These are phyloP conservation scores for Rhizoglyphus robini DNA, from an alignment of 1,140 invertebrate genomes.

Conservation along the genomic window DNA sequence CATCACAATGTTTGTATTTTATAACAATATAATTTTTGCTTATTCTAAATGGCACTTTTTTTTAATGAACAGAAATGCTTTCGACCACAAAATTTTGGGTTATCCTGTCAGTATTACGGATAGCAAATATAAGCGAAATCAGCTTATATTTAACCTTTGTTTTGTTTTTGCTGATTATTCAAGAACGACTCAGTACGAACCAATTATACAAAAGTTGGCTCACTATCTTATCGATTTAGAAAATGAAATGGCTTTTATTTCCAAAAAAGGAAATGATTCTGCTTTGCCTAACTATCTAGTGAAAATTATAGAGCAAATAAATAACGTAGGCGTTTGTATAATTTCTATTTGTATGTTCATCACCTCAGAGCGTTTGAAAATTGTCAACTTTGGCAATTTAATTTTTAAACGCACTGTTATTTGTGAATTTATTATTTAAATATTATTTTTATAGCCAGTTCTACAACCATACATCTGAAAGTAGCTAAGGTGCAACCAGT, in stretches of 20 bases:
- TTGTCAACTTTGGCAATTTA: no score
- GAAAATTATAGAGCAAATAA: slow-evolving; percentile 61
- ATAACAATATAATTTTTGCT: slow-evolving; percentile 15
- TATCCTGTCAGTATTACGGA: slow-evolving; percentile 81
- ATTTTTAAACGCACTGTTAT: no score
- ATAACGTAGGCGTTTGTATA: slow-evolving; percentile 53
- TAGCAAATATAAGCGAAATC: slow-evolving; percentile 70
- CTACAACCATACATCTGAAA: slow-evolving; percentile 38
- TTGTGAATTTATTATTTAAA: slow-evolving; percentile 1
- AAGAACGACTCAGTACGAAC: slow-evolving; percentile 77
- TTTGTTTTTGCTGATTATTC: slow-evolving; percentile 81
- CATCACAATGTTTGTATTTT: slow-evolving; percentile 65
- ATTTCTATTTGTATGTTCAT: slow-evolving; percentile 34
- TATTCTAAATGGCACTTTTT: slow-evolving; percentile 15
- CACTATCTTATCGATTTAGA: slow-evolving; percentile 62
- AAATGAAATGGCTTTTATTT: slow-evolving; percentile 33
- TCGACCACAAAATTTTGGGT: slow-evolving; percentile 76
- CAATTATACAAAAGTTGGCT: slow-evolving; percentile 78
- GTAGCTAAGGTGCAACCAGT: slow-evolving; percentile 34
- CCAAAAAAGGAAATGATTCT: slow-evolving; percentile 35
- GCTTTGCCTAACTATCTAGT: slow-evolving; percentile 56
- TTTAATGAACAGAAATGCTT: slow-evolving; percentile 47
- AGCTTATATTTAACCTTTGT: slow-evolving; percentile 85
- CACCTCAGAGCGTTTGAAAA: no score
- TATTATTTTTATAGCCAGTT: slow-evolving; percentile 30